Percentiles rank a stretch among this genome's conserved stretches.
Conservation (phyloP, 2,113 vertebrate species). For the rat (Rattus norvegicus) region GRCr8 NC_086028.1:66741001-66741500, state of each 20-base stretch:
- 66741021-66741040: background rate
- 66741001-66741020: background rate
- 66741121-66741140: background rate
- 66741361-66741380: background rate
- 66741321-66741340: background rate
- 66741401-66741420: background rate
- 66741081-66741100: background rate
- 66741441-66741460: background rate
- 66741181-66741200: background rate
- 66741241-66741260: background rate
- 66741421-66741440: background rate
- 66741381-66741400: background rate
- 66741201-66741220: background rate
- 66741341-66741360: background rate
- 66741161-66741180: background rate
- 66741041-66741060: background rate
- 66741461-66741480: background rate
- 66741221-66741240: background rate
- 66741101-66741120: background rate
- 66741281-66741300: background rate
- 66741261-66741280: background rate
- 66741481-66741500: background rate
- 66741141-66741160: too few species aligned
- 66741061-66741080: background rate
- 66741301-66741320: background rate